Conservation (phyloP, 2,888 invertebrate genomes). For the Hirtodrosophila cameraria region DNA sequence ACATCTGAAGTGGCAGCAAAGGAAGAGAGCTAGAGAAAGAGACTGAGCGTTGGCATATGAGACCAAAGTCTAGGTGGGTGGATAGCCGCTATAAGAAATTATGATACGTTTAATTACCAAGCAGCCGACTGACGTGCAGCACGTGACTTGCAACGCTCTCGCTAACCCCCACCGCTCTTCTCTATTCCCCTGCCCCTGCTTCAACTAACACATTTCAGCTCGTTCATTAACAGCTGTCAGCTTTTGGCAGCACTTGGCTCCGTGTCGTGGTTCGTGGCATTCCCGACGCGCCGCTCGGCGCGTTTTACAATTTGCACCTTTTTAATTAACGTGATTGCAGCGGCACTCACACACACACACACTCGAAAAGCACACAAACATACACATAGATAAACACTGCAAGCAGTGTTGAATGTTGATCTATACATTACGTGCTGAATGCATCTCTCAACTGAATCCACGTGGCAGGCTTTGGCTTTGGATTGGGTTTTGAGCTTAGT, state of each 20-base stretch:
- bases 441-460: constrained; percentile 57
- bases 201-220: constrained; percentile 51
- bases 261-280: constrained; percentile 52
- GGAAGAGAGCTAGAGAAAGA: neutral
- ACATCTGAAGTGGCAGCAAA: neutral
- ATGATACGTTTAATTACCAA: constrained; percentile 77
- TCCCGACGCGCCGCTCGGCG: constrained; percentile 61
- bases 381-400: constrained; percentile 5
- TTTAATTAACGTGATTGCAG: constrained; percentile 83
- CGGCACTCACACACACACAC: constrained; percentile 42
- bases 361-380: constrained; percentile 14
- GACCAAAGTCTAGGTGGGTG: constrained; percentile 4
- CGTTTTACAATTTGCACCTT: constrained; percentile 83
- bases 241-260: constrained; percentile 77
- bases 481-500: constrained; percentile 19
- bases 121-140: constrained; percentile 61
- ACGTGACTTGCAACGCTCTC: constrained; percentile 62
- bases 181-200: neutral
- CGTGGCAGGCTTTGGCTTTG: constrained; percentile 22
- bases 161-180: neutral
- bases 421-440: constrained; percentile 81
- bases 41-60: constrained; percentile 32
- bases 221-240: constrained; percentile 82
- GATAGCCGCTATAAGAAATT: constrained; percentile 60
- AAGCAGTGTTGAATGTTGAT: constrained; percentile 60